Evolutionary conservation across 2,888 invertebrate genomes (phyloP).

Genomic region (Caenorhabditis virilis): DNA sequence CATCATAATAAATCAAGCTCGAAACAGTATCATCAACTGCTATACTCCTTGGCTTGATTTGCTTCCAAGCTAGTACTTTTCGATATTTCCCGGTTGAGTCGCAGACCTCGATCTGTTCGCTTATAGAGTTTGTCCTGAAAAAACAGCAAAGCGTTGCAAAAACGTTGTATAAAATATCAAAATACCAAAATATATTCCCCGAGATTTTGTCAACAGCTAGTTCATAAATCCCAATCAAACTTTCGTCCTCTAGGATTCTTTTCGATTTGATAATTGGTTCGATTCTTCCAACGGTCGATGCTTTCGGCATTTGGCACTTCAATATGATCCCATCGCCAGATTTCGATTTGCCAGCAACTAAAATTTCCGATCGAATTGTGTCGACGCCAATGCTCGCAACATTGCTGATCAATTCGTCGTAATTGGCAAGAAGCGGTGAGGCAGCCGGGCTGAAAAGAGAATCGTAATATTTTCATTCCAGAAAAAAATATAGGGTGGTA

Average conservation of each 20-base stretch:
- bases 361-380: background rate
- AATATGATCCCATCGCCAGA: background rate
- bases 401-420: background rate
- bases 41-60: constrained; percentile 1
- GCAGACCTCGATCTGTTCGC: constrained; percentile 4
- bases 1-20: background rate
- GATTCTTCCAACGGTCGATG: background rate
- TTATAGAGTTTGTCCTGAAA: constrained; percentile 3
- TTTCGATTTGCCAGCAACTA: constrained; percentile 1
- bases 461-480: no score
- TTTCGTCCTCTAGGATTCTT: background rate
- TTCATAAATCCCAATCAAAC: background rate
- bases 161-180: background rate
- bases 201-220: constrained; percentile 2
- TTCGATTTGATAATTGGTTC: background rate
- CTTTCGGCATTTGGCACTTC: constrained; percentile 1
- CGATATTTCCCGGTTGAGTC: constrained; percentile 5
- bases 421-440: background rate
- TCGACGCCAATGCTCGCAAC: background rate
- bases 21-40: background rate
- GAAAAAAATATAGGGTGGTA: no score
- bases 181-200: constrained; percentile 13
- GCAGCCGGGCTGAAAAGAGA: no score
- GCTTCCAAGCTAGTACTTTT: constrained; percentile 6
- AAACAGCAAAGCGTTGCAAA: background rate